Percentiles rank a stretch among this genome's conserved stretches.
Conservation (phyloP, 2,113 vertebrate genomes). For the Stercorarius parasiticus region DNA sequence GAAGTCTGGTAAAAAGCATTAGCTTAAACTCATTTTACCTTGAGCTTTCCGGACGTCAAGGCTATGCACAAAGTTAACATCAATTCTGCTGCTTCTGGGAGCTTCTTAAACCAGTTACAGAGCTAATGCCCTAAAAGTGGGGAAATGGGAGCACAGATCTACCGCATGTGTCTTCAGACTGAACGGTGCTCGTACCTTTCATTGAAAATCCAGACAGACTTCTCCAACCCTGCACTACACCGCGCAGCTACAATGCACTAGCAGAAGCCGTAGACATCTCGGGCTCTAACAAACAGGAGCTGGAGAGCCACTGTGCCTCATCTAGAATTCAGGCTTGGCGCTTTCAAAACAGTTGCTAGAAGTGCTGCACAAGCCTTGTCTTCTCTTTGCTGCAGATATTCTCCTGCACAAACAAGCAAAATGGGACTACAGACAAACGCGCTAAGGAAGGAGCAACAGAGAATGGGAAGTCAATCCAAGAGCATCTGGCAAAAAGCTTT, state of each 20-base stretch:
- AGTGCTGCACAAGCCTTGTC: neutral
- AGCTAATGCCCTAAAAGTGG: neutral
- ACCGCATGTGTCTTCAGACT: neutral
- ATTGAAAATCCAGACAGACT: neutral
- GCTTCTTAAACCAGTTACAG: neutral
- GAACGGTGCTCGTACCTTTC: too few relatives aligned
- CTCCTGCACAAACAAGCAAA: neutral
- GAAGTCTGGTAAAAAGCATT: neutral
- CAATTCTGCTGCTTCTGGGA: neutral
- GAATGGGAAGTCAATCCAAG: neutral
- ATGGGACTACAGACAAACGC: neutral
- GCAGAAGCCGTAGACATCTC: neutral
- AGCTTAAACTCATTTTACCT: neutral
- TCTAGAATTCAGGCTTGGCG: neutral
- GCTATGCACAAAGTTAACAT: neutral
- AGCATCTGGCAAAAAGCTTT: neutral
- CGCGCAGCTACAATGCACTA: neutral
- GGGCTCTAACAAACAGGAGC: fast-evolving
- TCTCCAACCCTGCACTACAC: neutral
- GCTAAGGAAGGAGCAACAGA: neutral
- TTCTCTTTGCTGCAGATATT: neutral
- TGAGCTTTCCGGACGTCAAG: neutral
- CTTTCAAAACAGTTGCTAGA: neutral
- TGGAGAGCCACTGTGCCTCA: neutral
- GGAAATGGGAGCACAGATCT: fast-evolving